Base-by-base conservation (phyloP, 2,113 vertebrate species). In the Eupsittula cactorum region DNA sequence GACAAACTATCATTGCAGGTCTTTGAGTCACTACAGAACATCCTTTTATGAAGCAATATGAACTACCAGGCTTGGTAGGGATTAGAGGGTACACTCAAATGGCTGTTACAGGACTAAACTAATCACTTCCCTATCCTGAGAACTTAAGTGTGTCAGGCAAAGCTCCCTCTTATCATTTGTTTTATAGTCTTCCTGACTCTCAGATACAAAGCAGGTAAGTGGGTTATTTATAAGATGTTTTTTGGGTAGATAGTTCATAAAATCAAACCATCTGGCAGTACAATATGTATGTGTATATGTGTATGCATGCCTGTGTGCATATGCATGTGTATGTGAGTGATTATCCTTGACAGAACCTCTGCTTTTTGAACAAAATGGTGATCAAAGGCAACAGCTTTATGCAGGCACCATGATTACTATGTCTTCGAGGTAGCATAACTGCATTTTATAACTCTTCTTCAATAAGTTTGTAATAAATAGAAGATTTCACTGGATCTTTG, bases 391-490 rank as follows among this genome's bases (percentile, higher is more conserved):
- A 28, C 3, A 73, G 6, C 21, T 92, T 70, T 50, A 21, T 59
- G 41, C 8, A 65, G 18, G 3, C 23, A 62, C 18, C 10, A 46
- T 0, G 7, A 70, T 70, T 29, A 10, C 1, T 5, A 18, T 3
- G 29, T 69, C 21, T 9, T 80, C 33, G 13, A 2, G 6, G 47
- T 55, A 88, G 11, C 8, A 14, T 16, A 84, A 57, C 14, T 52
- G 5, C 10, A 62, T 80, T 88, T 83, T 55, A 47, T 78, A 62
- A 65, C 8, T 42, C 11, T 62, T 46, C 18, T 53, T 79, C 37
- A 82, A 7, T 50, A 46, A 64, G 6, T n/a, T 85, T 70, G 13
- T 75, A 76, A 60, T 21, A 80, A 50, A 52, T 64, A 68, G 5
- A 68, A 80, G 2, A 19, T 44, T 76, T 67, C 31, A 52, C 1